phyloP scores from a whole-genome alignment of 2,797 vertebrate species.

The Acridotheres tristis region DNA sequence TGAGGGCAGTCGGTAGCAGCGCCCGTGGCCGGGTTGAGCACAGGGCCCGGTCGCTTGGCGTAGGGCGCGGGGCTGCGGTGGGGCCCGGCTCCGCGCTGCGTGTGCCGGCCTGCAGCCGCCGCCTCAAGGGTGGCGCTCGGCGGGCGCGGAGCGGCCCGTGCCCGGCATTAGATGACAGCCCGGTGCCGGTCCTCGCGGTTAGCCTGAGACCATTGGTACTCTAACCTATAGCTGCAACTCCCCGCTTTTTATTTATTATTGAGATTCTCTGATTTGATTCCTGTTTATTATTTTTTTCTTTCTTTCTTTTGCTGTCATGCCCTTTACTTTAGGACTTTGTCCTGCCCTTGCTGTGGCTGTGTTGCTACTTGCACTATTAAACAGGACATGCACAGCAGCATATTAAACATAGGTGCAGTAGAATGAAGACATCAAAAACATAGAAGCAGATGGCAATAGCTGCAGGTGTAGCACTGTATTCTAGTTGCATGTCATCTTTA shows the following conservation, averaged over 20 bases:
- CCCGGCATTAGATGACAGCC: neutral
- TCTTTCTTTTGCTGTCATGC: neutral
- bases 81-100: neutral
- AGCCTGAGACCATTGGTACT: fast-evolving
- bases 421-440: neutral
- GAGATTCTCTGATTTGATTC: neutral
- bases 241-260: fast-evolving
- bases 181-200: fast-evolving
- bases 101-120: neutral
- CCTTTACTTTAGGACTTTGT: neutral
- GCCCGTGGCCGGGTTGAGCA: neutral
- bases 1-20: neutral
- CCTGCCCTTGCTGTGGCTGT: neutral
- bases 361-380: fast-evolving
- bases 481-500: neutral
- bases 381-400: fast-evolving
- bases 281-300: fast-evolving
- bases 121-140: fast-evolving
- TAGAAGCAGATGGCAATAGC: neutral
- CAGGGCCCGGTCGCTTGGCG: neutral
- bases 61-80: neutral
- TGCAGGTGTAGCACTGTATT: neutral
- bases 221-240: neutral
- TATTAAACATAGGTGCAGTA: neutral
- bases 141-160: fast-evolving